Percentiles rank a stretch among this genome's conserved stretches.
Conservation (phyloP, 2,888 invertebrate species). For the Trypoxylon attenuatum region DNA sequence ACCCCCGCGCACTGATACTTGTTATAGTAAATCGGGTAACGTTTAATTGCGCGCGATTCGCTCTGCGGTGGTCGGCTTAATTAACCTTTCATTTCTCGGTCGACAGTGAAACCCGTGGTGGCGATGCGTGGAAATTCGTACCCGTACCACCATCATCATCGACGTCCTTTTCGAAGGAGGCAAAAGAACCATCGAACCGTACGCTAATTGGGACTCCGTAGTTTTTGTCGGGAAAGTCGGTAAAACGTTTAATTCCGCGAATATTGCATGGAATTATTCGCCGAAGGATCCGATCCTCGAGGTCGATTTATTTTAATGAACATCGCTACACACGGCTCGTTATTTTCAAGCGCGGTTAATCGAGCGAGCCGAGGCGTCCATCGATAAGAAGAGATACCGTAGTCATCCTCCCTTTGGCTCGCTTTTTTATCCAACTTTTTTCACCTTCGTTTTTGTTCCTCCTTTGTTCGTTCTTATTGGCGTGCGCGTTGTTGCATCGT, state of each 20-base stretch:
- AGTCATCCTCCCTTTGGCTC: no score
- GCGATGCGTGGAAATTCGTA: not conserved
- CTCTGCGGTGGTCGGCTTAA: slow-evolving; percentile 37
- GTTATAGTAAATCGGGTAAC: slow-evolving; percentile 30
- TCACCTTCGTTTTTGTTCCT: no score
- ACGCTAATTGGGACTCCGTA: no score
- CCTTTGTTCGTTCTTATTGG: no score
- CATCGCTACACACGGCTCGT: slow-evolving; percentile 3
- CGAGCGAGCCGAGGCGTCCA: slow-evolving; percentile 5
- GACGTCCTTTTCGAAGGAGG: no score
- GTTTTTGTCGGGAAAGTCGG: no score
- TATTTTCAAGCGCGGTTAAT: slow-evolving; percentile 15
- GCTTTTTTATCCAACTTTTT: no score
- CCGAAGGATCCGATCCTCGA: slow-evolving; percentile 5
- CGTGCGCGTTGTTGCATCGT: no score
- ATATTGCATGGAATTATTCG: slow-evolving; percentile 13
- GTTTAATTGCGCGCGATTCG: slow-evolving; percentile 39
- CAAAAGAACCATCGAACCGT: no score
- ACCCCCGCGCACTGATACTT: slow-evolving; percentile 7
- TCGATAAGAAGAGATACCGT: slow-evolving; percentile 12
- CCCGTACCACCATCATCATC: no score
- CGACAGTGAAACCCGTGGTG: slow-evolving; percentile 10
- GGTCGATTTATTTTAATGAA: slow-evolving; percentile 57
- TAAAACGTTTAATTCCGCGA: slow-evolving; percentile 4
- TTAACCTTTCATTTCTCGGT: slow-evolving; percentile 31